Evolutionary conservation across 2,113 vertebrate species (phyloP).

Genomic region (Caloenas nicobarica): DNA sequence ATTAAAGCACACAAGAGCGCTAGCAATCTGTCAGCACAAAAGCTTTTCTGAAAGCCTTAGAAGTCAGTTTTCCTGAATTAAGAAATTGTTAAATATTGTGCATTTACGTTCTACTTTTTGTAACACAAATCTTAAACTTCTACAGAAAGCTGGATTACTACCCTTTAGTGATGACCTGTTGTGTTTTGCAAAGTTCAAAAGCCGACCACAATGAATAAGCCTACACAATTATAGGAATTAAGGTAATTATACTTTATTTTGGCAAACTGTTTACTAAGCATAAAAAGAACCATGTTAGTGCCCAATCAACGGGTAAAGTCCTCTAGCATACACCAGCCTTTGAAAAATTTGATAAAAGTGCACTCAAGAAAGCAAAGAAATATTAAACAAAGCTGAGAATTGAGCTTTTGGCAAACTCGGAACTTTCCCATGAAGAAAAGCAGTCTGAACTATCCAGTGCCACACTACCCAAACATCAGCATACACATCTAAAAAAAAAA

Average conservation of each 20-base stretch:
- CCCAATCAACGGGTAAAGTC: neutral
- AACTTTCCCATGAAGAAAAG: neutral
- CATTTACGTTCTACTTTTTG: neutral
- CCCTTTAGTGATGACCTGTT: neutral
- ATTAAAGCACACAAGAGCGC: neutral
- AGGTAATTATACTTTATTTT: conserved; percentile 43
- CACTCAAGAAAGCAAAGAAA: neutral
- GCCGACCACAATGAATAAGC: neutral
- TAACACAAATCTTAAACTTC: neutral
- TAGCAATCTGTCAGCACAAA: neutral
- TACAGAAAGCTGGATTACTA: neutral
- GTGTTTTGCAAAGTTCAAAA: conserved; percentile 16
- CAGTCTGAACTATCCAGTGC: neutral
- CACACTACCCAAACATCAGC: neutral
- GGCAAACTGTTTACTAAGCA: neutral
- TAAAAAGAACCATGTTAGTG: neutral
- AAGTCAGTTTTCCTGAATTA: neutral
- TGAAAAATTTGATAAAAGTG: neutral
- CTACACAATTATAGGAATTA: conserved; percentile 56
- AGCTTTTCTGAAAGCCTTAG: neutral
- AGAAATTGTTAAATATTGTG: neutral
- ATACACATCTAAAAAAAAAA: neutral
- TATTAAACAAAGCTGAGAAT: neutral
- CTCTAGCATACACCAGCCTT: neutral
- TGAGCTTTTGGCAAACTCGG: neutral